Conservation (phyloP, 2,797 vertebrate genomes). For the Rhabdomys pumilio region DNA sequence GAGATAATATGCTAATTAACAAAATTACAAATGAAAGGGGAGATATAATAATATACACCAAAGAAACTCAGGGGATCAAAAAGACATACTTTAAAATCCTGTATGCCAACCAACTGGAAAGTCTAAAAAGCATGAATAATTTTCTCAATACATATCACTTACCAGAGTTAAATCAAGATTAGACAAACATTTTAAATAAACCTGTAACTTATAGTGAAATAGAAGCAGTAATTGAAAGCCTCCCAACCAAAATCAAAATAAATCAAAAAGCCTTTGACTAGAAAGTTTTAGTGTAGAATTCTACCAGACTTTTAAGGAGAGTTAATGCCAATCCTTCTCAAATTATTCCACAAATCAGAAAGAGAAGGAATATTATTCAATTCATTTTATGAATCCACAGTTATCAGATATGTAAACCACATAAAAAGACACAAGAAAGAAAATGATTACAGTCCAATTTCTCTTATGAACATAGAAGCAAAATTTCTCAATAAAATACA, state of each 20-base stretch:
- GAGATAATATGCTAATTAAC: neutral
- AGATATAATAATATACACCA: neutral
- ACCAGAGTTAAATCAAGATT: neutral
- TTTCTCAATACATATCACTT: neutral
- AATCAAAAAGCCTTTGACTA: neutral
- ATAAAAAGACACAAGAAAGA: neutral
- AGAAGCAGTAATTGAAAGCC: neutral
- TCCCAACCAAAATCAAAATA: neutral
- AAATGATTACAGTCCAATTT: neutral
- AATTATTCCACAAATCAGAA: neutral
- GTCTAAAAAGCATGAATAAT: neutral
- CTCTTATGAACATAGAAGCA: neutral
- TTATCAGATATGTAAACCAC: neutral
- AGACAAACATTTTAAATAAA: neutral
- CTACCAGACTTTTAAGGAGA: neutral
- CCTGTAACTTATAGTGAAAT: neutral
- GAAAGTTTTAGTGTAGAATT: neutral
- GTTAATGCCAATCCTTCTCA: neutral
- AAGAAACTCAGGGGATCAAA: neutral
- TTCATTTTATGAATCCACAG: neutral
- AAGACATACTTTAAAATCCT: neutral
- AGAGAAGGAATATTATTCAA: neutral
- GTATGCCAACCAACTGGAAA: neutral
- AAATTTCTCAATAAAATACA: neutral
- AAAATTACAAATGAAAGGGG: neutral